Base-by-base conservation (phyloP, 2,797 vertebrate genomes). In the Aeoliscus strigatus region DNA sequence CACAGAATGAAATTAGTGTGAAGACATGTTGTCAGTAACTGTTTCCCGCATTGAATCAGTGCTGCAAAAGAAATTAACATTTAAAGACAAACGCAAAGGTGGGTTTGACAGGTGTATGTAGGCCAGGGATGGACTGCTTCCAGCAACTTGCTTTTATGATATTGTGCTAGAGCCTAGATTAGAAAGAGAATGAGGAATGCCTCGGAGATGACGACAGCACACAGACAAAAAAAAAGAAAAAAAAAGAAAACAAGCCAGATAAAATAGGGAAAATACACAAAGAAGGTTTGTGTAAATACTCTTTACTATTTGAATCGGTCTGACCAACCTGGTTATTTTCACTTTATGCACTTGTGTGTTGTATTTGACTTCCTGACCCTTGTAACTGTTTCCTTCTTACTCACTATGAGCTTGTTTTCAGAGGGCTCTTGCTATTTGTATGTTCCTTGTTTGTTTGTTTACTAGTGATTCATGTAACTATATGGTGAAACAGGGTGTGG, bases 61-160 rank as follows among this genome's bases (percentile, higher is more conserved):
- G 45, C 31, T 24, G 14, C 12, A 25, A 17, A 56, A 34, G 15
- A 57, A 53, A 47, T 64, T 13, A 60, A 66, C 32, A 46, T 57
- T 68, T 50, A 40, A 48, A 51, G 21, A 55, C 11, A 6, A 40
- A 54, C 33, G 24, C 29, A 47, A 26, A 55, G 35, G 17, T 35
- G 27, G 6, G 13, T 33, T 37, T 38, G 27, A 4, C 61, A 39
- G 7, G n/a, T 61, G 30, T 60, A 64, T 69, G 45, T 62, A 51
- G 66, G 64, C 51, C 59, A 68, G 44, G 40, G 55, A 36, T 16
- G 27, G 40, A 70, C 40, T 31, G 18, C 55, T 63, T 68, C 39
- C 34, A 46, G 23, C 28, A 30, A 45, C 51, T 68, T 51, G 27
- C 49, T 64, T 64, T 52, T 64, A 50, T 38, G 21, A 49, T 60